A percentile compares a stretch with the other conserved stretches of the same genome.
phyloP scores from a whole-genome alignment of 2,113 vertebrate species.

The Solea solea region DNA sequence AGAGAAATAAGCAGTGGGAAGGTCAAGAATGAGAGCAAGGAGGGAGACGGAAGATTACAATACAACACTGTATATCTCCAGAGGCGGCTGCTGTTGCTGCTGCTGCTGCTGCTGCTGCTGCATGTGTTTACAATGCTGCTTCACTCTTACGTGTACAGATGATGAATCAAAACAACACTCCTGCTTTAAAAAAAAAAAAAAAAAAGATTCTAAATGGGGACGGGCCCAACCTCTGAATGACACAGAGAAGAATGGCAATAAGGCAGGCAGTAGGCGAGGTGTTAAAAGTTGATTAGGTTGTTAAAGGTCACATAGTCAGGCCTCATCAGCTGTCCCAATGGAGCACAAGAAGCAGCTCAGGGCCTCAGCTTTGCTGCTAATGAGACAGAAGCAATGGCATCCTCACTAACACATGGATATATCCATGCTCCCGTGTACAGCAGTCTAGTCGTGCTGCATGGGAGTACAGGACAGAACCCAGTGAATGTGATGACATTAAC shows the following conservation, averaged over 20 bases:
- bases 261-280: slow-evolving; percentile 74
- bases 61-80: slow-evolving; percentile 37
- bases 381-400: slow-evolving; percentile 76
- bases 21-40: slow-evolving; percentile 51
- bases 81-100: slow-evolving; percentile 38
- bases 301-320: slow-evolving; percentile 83
- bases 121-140: slow-evolving; percentile 46
- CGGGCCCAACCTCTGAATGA: slow-evolving; percentile 36
- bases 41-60: slow-evolving; percentile 47
- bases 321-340: slow-evolving; percentile 77
- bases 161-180: slow-evolving; percentile 40
- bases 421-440: slow-evolving; percentile 40
- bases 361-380: slow-evolving; percentile 74
- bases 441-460: slow-evolving; percentile 37
- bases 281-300: slow-evolving; percentile 86
- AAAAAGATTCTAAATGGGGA: slow-evolving; percentile 26
- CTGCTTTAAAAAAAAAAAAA: slow-evolving; percentile 13
- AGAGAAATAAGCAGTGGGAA: slow-evolving; percentile 53
- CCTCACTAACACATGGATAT: slow-evolving; percentile 64
- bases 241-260: slow-evolving; percentile 67
- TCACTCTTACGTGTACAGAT: slow-evolving; percentile 35
- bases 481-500: slow-evolving; percentile 57
- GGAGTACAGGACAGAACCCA: not conserved
- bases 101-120: slow-evolving; percentile 33
- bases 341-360: slow-evolving; percentile 66